These are phyloP conservation scores for Drosophila pseudotalamancana DNA, from an alignment of 2,888 invertebrate species.

Conservation along the genomic window DNA sequence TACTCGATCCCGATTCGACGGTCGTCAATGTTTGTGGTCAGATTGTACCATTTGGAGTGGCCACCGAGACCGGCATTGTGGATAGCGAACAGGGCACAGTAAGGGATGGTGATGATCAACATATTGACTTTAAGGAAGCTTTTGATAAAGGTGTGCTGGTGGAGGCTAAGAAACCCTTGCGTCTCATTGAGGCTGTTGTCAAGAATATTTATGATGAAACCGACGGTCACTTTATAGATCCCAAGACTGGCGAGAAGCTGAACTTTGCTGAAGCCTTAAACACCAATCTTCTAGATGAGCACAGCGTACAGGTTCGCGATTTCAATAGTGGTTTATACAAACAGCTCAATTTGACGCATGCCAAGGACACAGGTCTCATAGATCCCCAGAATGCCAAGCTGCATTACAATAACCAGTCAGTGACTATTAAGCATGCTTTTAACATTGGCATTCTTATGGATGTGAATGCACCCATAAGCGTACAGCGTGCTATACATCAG, in stretches of 20 bases:
- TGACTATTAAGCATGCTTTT: conserved; percentile 91
- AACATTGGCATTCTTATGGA: conserved; percentile 92
- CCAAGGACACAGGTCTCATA: conserved; percentile 90
- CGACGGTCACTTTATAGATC: conserved; percentile 93
- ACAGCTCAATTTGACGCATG: conserved; percentile 91
- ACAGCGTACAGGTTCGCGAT: conserved; percentile 93
- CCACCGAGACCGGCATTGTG: conserved; percentile 90
- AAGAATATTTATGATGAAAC: conserved; percentile 92
- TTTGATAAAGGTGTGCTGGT: conserved; percentile 92
- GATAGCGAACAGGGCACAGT: conserved; percentile 91
- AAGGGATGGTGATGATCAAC: conserved; percentile 86
- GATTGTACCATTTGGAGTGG: conserved; percentile 92
- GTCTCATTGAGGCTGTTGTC: conserved; percentile 91
- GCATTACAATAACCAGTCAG: conserved; percentile 87
- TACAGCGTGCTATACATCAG: conserved; percentile 94
- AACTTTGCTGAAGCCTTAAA: conserved; percentile 93
- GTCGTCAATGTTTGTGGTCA: conserved; percentile 92
- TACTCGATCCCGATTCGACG: conserved; percentile 94
- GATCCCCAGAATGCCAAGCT: conserved; percentile 90
- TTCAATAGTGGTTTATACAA: conserved; percentile 90
- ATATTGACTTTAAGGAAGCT: conserved; percentile 92
- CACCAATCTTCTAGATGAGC: conserved; percentile 91
- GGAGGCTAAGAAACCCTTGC: conserved; percentile 92
- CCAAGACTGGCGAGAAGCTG: conserved; percentile 90
- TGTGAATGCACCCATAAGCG: conserved; percentile 91